These are phyloP conservation scores for Oscheius myriophilus DNA, from an alignment of 2,888 invertebrate genomes.

Conservation along the genomic window DNA sequence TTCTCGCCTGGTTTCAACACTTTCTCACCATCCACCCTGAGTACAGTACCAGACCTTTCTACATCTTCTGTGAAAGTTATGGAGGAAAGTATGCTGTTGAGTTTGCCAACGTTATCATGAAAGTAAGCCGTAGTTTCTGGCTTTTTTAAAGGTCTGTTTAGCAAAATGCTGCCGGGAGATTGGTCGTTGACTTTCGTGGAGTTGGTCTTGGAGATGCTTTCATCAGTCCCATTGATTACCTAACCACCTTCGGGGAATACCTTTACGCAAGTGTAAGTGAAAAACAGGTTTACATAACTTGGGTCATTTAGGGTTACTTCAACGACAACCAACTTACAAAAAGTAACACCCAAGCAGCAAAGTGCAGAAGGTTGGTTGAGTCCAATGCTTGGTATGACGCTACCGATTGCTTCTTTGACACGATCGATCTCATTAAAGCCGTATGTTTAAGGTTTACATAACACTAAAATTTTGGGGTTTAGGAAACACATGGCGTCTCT, in stretches of 20 bases:
- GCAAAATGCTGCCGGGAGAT: slow-evolving; percentile 77
- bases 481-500: slow-evolving; percentile 78
- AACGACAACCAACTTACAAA: slow-evolving; percentile 53
- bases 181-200: slow-evolving; percentile 78
- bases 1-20: slow-evolving; percentile 80
- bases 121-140: background rate
- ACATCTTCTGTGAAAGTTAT: slow-evolving; percentile 89
- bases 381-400: slow-evolving; percentile 77
- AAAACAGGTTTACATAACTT: background rate
- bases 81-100: slow-evolving; percentile 92
- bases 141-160: too few relatives aligned
- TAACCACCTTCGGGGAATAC: slow-evolving; percentile 84
- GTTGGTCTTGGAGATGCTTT: slow-evolving; percentile 88
- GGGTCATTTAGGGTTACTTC: slow-evolving; percentile 52
- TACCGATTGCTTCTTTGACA: slow-evolving; percentile 78
- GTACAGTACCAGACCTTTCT: slow-evolving; percentile 81
- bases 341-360: slow-evolving; percentile 43
- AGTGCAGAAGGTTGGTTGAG: slow-evolving; percentile 72
- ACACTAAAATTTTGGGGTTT: background rate
- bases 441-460: slow-evolving; percentile 27
- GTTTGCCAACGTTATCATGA: slow-evolving; percentile 77
- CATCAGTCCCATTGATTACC: slow-evolving; percentile 87
- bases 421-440: slow-evolving; percentile 77
- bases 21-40: slow-evolving; percentile 80
- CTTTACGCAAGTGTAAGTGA: slow-evolving; percentile 79